These are phyloP conservation scores for Drosophila anomalata DNA, from an alignment of 2,888 invertebrate genomes.

Conservation along the genomic window DNA sequence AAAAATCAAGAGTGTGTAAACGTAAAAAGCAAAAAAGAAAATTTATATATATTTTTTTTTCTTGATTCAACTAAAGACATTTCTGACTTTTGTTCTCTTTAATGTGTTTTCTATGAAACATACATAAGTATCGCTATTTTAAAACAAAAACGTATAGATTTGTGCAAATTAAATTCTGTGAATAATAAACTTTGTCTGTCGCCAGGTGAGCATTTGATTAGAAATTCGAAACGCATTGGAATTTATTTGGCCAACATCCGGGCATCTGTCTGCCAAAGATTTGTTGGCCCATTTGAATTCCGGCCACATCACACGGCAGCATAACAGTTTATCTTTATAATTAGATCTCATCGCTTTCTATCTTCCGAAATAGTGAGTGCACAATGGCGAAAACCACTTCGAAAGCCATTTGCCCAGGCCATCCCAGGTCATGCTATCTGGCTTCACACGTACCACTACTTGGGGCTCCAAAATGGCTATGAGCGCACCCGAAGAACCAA, in stretches of 20 bases:
- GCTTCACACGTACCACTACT: conserved; percentile 49
- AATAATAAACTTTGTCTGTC: neutral
- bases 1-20: neutral
- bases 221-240: conserved; percentile 24
- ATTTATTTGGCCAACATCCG: conserved; percentile 16
- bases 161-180: neutral
- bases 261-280: conserved; percentile 36
- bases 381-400: conserved; percentile 40
- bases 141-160: neutral
- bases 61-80: neutral
- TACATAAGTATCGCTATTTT: too few species aligned
- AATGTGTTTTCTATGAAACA: too few species aligned
- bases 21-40: neutral
- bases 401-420: conserved; percentile 16
- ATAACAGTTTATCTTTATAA: conserved; percentile 68
- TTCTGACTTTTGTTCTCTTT: neutral
- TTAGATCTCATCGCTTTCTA: conserved; percentile 60
- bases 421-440: conserved; percentile 33
- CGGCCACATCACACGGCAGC: conserved; percentile 43
- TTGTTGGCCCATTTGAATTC: conserved; percentile 57
- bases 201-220: conserved; percentile 1
- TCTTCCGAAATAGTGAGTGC: conserved; percentile 53
- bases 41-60: too few species aligned
- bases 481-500: conserved; percentile 15
- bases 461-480: conserved; percentile 4